These are phyloP conservation scores for Megalurothrips usitatus DNA, from an alignment of 2,888 invertebrate genomes.

Conservation along the genomic window DNA sequence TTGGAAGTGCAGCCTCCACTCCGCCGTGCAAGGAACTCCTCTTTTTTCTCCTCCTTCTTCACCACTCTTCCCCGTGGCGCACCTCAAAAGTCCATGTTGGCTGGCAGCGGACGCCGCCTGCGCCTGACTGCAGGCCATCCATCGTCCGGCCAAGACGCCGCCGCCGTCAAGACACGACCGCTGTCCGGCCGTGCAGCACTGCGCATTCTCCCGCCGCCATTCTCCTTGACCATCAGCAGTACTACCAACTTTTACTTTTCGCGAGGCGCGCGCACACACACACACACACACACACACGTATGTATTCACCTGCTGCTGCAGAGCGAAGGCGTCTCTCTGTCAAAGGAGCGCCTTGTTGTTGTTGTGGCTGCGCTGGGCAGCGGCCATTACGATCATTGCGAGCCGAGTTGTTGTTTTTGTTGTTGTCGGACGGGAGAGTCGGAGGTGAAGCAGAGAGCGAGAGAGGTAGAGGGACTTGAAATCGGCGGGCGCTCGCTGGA, in stretches of 20 bases:
- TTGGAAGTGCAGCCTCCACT: too few relatives aligned
- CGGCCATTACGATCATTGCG: neutral
- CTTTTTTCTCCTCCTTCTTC: too few relatives aligned
- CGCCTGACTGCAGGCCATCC: neutral
- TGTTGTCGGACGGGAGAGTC: neutral
- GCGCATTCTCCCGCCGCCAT: neutral
- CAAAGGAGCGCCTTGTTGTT: neutral
- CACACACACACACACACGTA: neutral
- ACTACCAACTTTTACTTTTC: slow-evolving; percentile 20
- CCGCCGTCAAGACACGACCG: too few relatives aligned
- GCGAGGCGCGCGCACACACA: neutral
- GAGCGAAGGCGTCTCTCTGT: neutral
- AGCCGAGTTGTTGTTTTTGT: neutral
- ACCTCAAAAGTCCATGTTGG: too few relatives aligned
- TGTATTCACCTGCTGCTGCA: neutral
- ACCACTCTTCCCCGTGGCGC: too few relatives aligned
- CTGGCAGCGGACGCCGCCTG: too few relatives aligned
- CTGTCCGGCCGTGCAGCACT: too few relatives aligned
- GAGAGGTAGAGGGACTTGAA: neutral
- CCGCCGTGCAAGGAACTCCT: too few relatives aligned
- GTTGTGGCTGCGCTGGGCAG: neutral
- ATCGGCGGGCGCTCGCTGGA: too few relatives aligned
- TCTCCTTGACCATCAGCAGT: neutral
- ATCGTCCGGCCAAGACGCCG: neutral
- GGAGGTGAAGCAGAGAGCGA: neutral